phyloP scores from a whole-genome alignment of 2,888 invertebrate species.

The Brachylomia viminalis region DNA sequence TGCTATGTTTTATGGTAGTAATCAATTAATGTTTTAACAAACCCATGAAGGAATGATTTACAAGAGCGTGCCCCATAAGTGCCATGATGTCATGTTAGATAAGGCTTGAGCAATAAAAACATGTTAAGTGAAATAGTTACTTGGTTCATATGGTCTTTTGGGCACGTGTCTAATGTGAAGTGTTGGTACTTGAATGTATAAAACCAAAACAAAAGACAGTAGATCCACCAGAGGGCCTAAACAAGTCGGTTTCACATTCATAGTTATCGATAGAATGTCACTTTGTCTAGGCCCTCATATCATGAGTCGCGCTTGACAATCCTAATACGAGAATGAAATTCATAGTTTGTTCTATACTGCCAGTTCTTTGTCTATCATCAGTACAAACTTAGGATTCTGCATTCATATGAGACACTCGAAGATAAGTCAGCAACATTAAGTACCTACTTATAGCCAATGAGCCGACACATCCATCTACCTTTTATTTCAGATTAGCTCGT shows the following conservation, averaged over 20 bases:
- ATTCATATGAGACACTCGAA: constrained; percentile 38
- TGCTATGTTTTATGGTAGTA: constrained; percentile 72
- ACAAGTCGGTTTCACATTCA: too few relatives aligned
- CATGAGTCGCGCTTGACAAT: too few relatives aligned
- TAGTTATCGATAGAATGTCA: too few relatives aligned
- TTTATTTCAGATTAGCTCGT: constrained; percentile 49
- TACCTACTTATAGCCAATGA: constrained; percentile 43
- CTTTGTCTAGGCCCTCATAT: too few relatives aligned
- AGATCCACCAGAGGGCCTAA: background rate
- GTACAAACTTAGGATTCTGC: constrained; percentile 20
- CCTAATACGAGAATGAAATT: background rate
- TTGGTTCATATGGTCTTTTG: constrained; percentile 30
- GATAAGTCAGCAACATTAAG: constrained; percentile 49
- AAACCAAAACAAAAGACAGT: background rate
- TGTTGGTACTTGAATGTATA: background rate
- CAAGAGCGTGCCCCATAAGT: constrained; percentile 66
- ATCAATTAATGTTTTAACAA: constrained; percentile 71
- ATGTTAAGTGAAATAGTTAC: constrained; percentile 41
- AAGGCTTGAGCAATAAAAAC: constrained; percentile 56
- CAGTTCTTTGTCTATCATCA: background rate
- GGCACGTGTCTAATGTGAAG: constrained; percentile 47
- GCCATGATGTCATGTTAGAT: constrained; percentile 68
- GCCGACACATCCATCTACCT: constrained; percentile 36
- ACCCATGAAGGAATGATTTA: constrained; percentile 70
- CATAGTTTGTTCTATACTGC: background rate